phyloP scores from a whole-genome alignment of 2,113 vertebrate genomes.

The Proterorhinus semilunaris region DNA sequence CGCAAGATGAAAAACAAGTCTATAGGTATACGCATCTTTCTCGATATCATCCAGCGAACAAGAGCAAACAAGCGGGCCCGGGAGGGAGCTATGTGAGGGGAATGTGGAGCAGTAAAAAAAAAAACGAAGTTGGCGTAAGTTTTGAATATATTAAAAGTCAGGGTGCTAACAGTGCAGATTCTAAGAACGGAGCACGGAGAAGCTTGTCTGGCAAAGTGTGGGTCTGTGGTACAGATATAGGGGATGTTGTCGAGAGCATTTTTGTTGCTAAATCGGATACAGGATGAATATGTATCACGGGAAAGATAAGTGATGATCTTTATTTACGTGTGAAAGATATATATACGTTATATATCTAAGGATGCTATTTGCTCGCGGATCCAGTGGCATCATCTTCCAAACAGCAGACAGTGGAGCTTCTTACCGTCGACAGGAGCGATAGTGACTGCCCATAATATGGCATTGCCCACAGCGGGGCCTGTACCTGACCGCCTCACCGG shows the following conservation, averaged over 20 bases:
- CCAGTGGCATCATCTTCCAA: too few species aligned
- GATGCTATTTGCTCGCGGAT: too few species aligned
- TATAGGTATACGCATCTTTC: conserved; percentile 60
- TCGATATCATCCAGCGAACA: conserved; percentile 56
- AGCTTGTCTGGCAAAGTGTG: conserved; percentile 6
- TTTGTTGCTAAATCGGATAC: conserved; percentile 2
- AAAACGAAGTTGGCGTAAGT: conserved; percentile 5
- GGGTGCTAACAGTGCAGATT: conserved; percentile 11
- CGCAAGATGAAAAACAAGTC: conserved; percentile 62
- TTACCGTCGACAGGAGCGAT: conserved; percentile 5
- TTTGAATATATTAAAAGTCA: conserved; percentile 26
- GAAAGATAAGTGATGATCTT: too few species aligned
- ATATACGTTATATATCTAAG: too few species aligned
- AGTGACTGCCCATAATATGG: conserved; percentile 34
- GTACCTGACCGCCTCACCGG: conserved; percentile 8
- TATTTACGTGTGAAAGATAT: neutral
- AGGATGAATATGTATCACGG: conserved; percentile 9
- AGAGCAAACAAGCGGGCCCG: conserved; percentile 48
- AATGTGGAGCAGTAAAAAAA: conserved; percentile 24
- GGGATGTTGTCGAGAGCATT: neutral
- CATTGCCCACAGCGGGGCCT: conserved; percentile 38
- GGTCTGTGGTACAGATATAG: neutral
- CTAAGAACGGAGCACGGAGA: conserved; percentile 4
- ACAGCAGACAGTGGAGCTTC: too few species aligned
- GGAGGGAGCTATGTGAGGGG: conserved; percentile 33